A percentile compares a stretch with the other conserved stretches of the same genome.
These are phyloP conservation scores for Drosophila kanekoi DNA, from an alignment of 2,888 invertebrate genomes.

Conservation along the genomic window DNA sequence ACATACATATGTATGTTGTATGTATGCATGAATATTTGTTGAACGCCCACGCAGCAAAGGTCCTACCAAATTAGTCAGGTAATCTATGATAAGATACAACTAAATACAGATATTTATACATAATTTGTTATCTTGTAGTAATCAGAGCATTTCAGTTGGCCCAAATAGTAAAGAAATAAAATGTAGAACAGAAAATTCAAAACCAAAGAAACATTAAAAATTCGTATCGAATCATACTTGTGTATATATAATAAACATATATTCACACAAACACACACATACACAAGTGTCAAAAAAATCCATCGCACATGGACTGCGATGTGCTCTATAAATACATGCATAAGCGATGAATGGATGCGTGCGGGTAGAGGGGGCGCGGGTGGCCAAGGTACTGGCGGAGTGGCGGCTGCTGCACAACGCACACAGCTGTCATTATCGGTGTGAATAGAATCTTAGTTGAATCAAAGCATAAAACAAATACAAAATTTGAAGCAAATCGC, in stretches of 20 bases:
- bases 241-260: slow-evolving; percentile 5
- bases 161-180: slow-evolving; percentile 20
- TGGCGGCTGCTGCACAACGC: slow-evolving; percentile 24
- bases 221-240: slow-evolving; percentile 26
- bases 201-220: slow-evolving; percentile 24
- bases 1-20: not conserved
- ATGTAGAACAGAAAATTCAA: slow-evolving; percentile 19
- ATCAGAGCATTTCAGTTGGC: slow-evolving; percentile 12
- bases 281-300: slow-evolving; percentile 49
- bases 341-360: slow-evolving; percentile 22
- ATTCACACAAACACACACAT: slow-evolving; percentile 1
- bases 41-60: slow-evolving; percentile 43
- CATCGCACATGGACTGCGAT: slow-evolving; percentile 69
- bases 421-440: slow-evolving; percentile 17
- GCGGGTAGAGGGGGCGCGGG: not conserved
- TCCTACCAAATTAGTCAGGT: slow-evolving; percentile 35
- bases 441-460: slow-evolving; percentile 23
- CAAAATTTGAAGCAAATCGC: slow-evolving; percentile 37
- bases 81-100: slow-evolving; percentile 50
- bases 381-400: slow-evolving; percentile 11
- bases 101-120: slow-evolving; percentile 16
- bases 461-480: slow-evolving; percentile 35
- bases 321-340: slow-evolving; percentile 67
- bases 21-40: slow-evolving; percentile 18
- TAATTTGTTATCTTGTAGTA: slow-evolving; percentile 34